Conservation (phyloP, 2,113 vertebrate species). For the Nanger granti region DNA sequence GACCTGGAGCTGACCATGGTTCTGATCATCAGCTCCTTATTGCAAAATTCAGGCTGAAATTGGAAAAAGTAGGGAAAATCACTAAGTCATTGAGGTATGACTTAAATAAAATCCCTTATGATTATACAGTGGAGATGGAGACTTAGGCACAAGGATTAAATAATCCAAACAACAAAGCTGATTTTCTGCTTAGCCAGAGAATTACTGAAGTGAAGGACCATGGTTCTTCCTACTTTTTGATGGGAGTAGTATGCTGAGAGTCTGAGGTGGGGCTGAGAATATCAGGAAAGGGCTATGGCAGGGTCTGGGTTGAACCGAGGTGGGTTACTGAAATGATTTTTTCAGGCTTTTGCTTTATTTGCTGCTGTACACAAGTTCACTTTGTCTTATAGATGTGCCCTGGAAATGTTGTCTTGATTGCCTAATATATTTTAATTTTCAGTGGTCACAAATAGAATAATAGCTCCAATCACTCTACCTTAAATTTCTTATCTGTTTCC, state of each 20-base stretch:
- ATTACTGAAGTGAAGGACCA: background rate
- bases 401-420: background rate
- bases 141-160: background rate
- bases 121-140: background rate
- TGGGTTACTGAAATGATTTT: background rate
- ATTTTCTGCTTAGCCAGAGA: background rate
- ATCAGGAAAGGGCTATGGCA: background rate
- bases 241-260: background rate
- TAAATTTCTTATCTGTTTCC: conserved; percentile 7
- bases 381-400: background rate
- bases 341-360: background rate
- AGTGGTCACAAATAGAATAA: background rate
- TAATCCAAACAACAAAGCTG: background rate
- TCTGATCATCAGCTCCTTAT: background rate
- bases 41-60: background rate
- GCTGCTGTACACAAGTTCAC: background rate
- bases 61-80: background rate
- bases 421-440: background rate
- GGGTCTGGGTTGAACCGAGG: background rate
- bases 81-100: background rate
- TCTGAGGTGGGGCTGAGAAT: background rate
- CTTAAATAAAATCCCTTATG: background rate
- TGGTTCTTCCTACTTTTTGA: background rate
- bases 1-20: background rate
- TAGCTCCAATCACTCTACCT: background rate